Evolutionary conservation across 2,113 vertebrate genomes (phyloP).

Genomic region (Monopterus albus): DNA sequence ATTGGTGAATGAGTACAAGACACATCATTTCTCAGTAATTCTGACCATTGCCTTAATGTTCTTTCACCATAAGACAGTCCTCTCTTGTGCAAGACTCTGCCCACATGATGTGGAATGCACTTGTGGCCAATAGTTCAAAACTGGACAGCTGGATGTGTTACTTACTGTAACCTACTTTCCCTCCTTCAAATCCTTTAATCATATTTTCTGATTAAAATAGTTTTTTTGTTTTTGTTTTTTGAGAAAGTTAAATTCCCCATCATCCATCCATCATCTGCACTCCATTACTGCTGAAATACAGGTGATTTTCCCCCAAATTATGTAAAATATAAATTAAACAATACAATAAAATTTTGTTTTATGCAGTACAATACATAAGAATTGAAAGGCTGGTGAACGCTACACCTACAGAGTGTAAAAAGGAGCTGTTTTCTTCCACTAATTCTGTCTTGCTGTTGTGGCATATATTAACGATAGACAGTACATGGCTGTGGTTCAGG

Average conservation of each 20-base stretch:
- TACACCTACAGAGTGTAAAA: background rate
- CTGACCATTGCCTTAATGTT: background rate
- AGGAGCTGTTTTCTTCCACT: background rate
- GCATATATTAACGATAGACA: conserved; percentile 32
- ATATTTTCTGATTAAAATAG: conserved; percentile 35
- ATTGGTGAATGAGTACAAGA: background rate
- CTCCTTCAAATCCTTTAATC: conserved; percentile 56
- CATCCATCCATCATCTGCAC: conserved; percentile 66
- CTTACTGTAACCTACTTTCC: conserved; percentile 35
- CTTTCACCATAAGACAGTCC: conserved; percentile 4
- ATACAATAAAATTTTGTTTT: no score
- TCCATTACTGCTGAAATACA: conserved; percentile 54
- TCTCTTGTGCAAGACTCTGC: background rate
- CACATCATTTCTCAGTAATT: background rate
- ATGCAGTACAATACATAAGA: background rate
- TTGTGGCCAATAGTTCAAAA: conserved; percentile 17
- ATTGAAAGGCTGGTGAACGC: background rate
- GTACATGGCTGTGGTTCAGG: no score
- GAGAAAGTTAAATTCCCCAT: conserved; percentile 39
- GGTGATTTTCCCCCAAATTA: no score
- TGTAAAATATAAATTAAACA: conserved; percentile 46
- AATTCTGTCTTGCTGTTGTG: conserved; percentile 35
- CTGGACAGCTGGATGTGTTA: conserved; percentile 47
- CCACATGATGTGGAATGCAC: background rate
- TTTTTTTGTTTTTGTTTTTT: no score